Base-by-base conservation (phyloP, 2,888 invertebrate species). In the Ferrisia virgata region DNA sequence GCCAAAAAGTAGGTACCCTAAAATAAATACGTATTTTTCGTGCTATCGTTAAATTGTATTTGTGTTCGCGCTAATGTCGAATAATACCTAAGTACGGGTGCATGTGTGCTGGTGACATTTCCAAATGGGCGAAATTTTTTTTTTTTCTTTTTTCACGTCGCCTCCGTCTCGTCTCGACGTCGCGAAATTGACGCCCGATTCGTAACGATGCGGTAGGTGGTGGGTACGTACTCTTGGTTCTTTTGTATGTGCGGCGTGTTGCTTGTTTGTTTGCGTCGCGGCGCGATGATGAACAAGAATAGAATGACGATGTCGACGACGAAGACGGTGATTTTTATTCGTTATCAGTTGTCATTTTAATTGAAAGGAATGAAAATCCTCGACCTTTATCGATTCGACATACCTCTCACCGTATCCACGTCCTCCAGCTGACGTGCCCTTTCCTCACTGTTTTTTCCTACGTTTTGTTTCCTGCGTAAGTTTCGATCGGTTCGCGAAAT, bases 301-400 rank as follows among this genome's bases (percentile, higher is more conserved):
- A n/a, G n/a, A n/a, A n/a, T n/a, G 39, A 39, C 39, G n/a, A 18
- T n/a, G 33, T 25, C 22, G 33, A 25, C 18, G 81, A 78, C 36
- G 11, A 28, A 15, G 58, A 78, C 31, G 18, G 25, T 53, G 47
- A 43, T 80, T 64, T 64, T 64, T 81, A 81, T 85, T 53, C 78
- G 76, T 85, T 80, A 82, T 85, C 72, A 25, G 36, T 76, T 72
- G 47, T 85, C 58, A 64, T 64, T 64, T 64, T 64, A 64, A 64
- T 64, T 64, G 58, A 64, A 64, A 64, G 58, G 28, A 64, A 64
- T 64, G 58, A 28, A 64, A 64, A 64, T 64, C 58, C 25, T 64
- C 58, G 58, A 64, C 58, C 25, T 47, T 47, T 64, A 28, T 64
- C 28, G 58, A 64, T 64, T 64, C 58, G 0, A 9, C 53, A 9